Base-by-base conservation (phyloP, 2,797 vertebrate species). In the Artibeus lituratus region DNA sequence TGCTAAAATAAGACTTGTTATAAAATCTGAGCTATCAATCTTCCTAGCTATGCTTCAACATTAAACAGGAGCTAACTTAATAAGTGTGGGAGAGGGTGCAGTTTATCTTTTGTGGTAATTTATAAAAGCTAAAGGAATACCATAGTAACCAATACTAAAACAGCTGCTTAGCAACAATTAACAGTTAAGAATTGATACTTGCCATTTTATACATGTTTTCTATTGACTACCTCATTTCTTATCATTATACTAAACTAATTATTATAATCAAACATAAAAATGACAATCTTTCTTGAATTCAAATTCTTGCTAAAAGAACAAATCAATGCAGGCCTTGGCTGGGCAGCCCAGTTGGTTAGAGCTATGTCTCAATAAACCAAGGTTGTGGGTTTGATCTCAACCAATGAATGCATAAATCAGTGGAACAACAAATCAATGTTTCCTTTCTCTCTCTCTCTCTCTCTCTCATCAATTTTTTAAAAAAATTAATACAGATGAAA, bases 21-120 rank as follows among this genome's bases (percentile, higher is more conserved):
- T 59, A 97, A 90, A 95, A 93, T 47, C 14, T 39, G 29, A 57
- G 96, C 89, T 89, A 88, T 87, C 62, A 96, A 21, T 51, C 19
- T 0, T 59, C 55, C 9, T 69, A 81, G 84, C 67, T 85, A 92
- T 0, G 8, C 39, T 42, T 77, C 53, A 92, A 53, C 86, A 92
- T 51, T 94, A 80, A 85, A 92, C 37, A 87, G 65, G 39, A 80
- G 11, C 65, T 15, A 47, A 80, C 32, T 57, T 84, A 84, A 55
- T 73, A 85, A 55, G 35, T 0, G 0, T 19, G 65, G 0, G 5
- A 80, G 22, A 0, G 24, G 14, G 11, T 77, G 74, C 1, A 21
- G 62, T 73, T 76, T 70, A 53, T 59, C 55, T 78, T 90, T 78
- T 44, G 53, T 80, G 42, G 91, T 57, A 15, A 81, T 81, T 89